Conservation (phyloP, 1,140 invertebrate species). For the Drosophila azteca region DNA sequence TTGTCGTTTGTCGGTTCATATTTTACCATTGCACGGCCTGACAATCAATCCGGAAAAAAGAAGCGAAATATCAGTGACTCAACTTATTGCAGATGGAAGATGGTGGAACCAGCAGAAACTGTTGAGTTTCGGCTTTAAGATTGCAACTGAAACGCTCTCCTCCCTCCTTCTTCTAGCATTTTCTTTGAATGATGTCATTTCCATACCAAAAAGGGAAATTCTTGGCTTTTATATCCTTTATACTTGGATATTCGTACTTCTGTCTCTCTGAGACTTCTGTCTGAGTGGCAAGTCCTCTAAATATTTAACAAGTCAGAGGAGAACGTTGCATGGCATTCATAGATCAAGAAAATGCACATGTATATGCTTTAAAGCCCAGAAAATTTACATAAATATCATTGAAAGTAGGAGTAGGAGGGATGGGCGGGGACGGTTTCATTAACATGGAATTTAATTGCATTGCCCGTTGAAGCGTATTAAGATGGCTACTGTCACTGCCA, state of each 20-base stretch:
- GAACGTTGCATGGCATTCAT: neutral
- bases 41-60: slow-evolving; percentile 5
- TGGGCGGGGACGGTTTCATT: no score
- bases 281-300: neutral
- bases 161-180: no score
- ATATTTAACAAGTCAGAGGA: slow-evolving; percentile 10
- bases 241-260: neutral
- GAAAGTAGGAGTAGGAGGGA: neutral
- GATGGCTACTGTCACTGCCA: slow-evolving; percentile 42
- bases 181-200: no score
- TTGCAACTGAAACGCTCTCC: no score
- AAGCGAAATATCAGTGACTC: no score
- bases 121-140: neutral
- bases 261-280: neutral
- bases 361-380: neutral
- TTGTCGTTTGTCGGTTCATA: slow-evolving; percentile 47
- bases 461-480: slow-evolving; percentile 23
- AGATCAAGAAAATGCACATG: neutral
- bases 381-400: neutral
- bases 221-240: no score
- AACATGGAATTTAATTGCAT: slow-evolving; percentile 55
- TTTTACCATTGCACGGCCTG: slow-evolving; percentile 46
- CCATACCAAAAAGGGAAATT: no score
- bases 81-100: no score
- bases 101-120: no score